Percentiles rank a stretch among this genome's conserved stretches.
Conservation (phyloP, 23 tunicate genomes). For the Styela plicata region DNA sequence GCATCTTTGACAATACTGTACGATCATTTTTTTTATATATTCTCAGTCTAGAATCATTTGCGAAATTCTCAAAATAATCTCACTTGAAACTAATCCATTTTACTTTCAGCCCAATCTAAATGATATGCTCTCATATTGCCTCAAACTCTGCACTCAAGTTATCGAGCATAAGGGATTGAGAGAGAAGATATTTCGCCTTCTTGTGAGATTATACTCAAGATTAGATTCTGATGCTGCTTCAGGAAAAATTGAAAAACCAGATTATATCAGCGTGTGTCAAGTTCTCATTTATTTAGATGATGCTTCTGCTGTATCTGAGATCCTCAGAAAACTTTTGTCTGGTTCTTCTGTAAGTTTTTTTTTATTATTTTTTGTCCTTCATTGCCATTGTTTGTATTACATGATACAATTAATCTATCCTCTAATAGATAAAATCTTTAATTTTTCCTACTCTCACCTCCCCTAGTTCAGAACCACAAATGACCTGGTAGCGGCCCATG, state of each 20-base stretch:
- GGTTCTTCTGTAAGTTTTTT: conserved; percentile 58
- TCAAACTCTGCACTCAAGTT: conserved; percentile 70
- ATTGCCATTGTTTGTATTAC: too few species aligned
- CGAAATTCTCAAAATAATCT: too few species aligned
- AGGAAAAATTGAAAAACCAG: conserved; percentile 48
- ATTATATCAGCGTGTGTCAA: conserved; percentile 96
- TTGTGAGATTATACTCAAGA: conserved; percentile 76
- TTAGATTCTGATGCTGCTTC: conserved; percentile 29
- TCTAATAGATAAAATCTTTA: too few species aligned
- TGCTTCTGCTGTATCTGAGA: conserved; percentile 76
- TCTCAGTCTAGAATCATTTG: too few species aligned
- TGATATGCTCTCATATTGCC: conserved; percentile 89
- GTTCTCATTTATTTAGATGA: conserved; percentile 91
- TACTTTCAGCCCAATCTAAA: conserved; percentile 61
- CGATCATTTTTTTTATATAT: too few species aligned
- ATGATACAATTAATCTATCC: too few species aligned
- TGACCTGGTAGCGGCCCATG: too few species aligned
- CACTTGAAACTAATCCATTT: neutral
- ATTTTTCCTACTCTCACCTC: too few species aligned
- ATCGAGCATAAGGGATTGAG: conserved; percentile 84
- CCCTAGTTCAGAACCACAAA: too few species aligned
- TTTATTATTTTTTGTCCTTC: too few species aligned
- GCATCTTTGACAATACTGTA: too few species aligned
- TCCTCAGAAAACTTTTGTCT: conserved; percentile 55
- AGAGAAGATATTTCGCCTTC: conserved; percentile 76